Conservation (phyloP, 2,888 invertebrate species). For the Tetramorium bicarinatum region DNA sequence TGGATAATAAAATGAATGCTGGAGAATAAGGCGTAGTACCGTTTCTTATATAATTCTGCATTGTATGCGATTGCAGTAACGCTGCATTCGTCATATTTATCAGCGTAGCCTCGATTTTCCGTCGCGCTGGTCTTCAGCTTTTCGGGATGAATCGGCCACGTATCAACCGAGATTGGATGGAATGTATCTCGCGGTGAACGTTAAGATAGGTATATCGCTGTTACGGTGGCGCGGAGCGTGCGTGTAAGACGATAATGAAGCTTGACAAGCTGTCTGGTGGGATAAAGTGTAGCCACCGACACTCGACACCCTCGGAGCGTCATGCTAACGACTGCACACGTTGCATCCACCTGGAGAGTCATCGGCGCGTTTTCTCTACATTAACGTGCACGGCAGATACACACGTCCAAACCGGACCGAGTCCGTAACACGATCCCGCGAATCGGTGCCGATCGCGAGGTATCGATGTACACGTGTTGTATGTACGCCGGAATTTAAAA, state of each 20-base stretch:
- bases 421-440: constrained; percentile 80
- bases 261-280: constrained; percentile 85
- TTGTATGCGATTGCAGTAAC: neutral
- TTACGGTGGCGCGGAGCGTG: constrained; percentile 73
- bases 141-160: constrained; percentile 7
- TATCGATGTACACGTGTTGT: constrained; percentile 80
- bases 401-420: constrained; percentile 73
- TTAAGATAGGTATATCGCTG: constrained; percentile 64
- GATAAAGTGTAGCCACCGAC: constrained; percentile 84
- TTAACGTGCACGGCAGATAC: constrained; percentile 75
- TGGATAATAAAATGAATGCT: constrained; percentile 20
- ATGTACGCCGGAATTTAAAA: constrained; percentile 74
- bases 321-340: constrained; percentile 74
- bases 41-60: neutral
- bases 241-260: constrained; percentile 85
- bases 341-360: constrained; percentile 64
- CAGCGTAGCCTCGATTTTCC: neutral
- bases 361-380: constrained; percentile 77
- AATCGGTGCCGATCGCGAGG: constrained; percentile 74
- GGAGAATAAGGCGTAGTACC: neutral
- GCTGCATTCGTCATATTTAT: neutral
- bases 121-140: constrained; percentile 13
- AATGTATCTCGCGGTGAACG: constrained; percentile 43
- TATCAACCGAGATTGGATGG: constrained; percentile 37
- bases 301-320: constrained; percentile 81